Evolutionary conservation across 2,888 invertebrate genomes (phyloP).

Genomic region (Noctua fimbriata): DNA sequence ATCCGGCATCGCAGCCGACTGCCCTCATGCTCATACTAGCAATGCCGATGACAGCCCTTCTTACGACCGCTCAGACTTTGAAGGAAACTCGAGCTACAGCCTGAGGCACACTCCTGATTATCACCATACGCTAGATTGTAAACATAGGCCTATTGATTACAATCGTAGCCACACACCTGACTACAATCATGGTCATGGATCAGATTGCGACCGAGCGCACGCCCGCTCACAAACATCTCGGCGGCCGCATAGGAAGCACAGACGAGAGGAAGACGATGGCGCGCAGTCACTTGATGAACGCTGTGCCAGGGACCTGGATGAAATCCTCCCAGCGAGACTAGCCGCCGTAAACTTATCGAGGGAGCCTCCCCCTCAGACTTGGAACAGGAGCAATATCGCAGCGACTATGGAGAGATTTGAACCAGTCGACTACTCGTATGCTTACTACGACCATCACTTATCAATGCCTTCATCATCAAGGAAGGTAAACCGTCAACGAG

Average conservation of each 20-base stretch:
- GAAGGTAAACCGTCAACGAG: slow-evolving; percentile 86
- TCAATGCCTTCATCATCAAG: slow-evolving; percentile 91
- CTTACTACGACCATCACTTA: slow-evolving; percentile 94
- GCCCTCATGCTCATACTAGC: slow-evolving; percentile 86
- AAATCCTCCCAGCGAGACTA: slow-evolving; percentile 88
- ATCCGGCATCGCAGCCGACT: slow-evolving; percentile 89
- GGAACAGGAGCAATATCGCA: slow-evolving; percentile 92
- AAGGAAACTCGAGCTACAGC: slow-evolving; percentile 85
- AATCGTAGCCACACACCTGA: slow-evolving; percentile 88
- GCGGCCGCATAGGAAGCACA: slow-evolving; percentile 82
- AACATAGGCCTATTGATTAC: slow-evolving; percentile 83
- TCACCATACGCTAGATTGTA: slow-evolving; percentile 85
- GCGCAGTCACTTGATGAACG: slow-evolving; percentile 88
- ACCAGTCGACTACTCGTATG: slow-evolving; percentile 95
- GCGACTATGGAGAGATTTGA: slow-evolving; percentile 92
- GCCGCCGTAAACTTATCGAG: slow-evolving; percentile 87
- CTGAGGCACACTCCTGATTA: slow-evolving; percentile 84
- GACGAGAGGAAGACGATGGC: slow-evolving; percentile 85
- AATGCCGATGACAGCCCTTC: slow-evolving; percentile 87
- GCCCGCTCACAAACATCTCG: slow-evolving; percentile 84
- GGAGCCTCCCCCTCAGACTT: slow-evolving; percentile 87
- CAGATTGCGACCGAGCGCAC: slow-evolving; percentile 84
- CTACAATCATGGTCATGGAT: slow-evolving; percentile 82
- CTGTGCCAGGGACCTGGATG: slow-evolving; percentile 88
- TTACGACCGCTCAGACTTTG: slow-evolving; percentile 87